These are phyloP conservation scores for Cremastinae sp. DNA, from an alignment of 2,888 invertebrate genomes.

Conservation along the genomic window DNA sequence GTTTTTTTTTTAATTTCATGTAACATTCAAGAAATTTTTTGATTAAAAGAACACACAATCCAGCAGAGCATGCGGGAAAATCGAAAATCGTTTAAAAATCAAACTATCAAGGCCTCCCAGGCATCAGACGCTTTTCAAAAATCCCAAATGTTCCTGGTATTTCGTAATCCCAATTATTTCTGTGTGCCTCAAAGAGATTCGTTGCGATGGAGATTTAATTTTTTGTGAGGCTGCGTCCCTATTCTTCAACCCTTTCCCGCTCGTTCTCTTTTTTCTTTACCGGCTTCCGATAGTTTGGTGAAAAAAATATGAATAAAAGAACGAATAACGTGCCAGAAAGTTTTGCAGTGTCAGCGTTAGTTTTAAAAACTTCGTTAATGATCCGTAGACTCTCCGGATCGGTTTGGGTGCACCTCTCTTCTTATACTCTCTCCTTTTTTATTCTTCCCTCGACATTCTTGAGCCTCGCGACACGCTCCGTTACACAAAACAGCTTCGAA, in stretches of 20 bases:
- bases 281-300: conserved; percentile 5
- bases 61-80: too few relatives aligned
- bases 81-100: too few relatives aligned
- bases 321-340: conserved; percentile 5
- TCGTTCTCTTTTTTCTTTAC: conserved; percentile 22
- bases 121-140: conserved; percentile 54
- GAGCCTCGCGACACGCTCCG: conserved; percentile 36
- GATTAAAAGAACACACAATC: too few relatives aligned
- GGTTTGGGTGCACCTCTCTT: conserved; percentile 41
- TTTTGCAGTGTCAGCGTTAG: conserved; percentile 52
- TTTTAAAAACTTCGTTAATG: conserved; percentile 50
- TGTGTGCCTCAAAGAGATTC: neutral
- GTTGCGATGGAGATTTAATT: conserved; percentile 17
- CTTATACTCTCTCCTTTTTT: conserved; percentile 2
- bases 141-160: conserved; percentile 54
- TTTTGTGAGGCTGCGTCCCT: neutral
- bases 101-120: conserved; percentile 33
- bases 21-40: too few relatives aligned
- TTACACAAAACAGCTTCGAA: conserved; percentile 43
- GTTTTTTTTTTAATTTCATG: too few relatives aligned
- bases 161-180: conserved; percentile 44
- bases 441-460: conserved; percentile 24
- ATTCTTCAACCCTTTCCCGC: conserved; percentile 3
- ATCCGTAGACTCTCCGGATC: conserved; percentile 42
- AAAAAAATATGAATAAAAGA: conserved; percentile 14